Evolutionary conservation across 2,113 vertebrate species (phyloP).

Genomic region (Nesogale talazaci): DNA sequence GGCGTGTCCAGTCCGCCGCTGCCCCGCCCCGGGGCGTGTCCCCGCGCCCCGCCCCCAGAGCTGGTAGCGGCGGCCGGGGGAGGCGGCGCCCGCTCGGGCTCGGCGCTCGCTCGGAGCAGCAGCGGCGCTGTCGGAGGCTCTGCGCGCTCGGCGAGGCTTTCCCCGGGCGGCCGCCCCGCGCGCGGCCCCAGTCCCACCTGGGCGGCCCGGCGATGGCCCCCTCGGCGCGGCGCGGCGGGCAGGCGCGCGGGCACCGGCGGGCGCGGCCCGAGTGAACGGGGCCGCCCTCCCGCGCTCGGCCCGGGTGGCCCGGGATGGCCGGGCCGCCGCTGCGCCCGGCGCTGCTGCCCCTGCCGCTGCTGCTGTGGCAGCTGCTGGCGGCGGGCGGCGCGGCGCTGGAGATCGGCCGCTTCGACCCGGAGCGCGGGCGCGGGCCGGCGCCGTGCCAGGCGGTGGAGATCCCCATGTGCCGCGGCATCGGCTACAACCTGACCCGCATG

Average conservation of each 20-base stretch:
- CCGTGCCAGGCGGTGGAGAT: slow-evolving; percentile 96
- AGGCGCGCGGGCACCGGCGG: slow-evolving; percentile 90
- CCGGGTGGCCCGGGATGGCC: too few relatives aligned
- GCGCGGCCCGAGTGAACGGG: slow-evolving; percentile 76
- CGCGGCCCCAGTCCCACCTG: neutral
- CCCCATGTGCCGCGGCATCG: slow-evolving; percentile 98
- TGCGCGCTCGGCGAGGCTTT: neutral
- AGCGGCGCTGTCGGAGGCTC: neutral
- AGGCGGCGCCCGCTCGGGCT: slow-evolving; percentile 42
- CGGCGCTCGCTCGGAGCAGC: neutral
- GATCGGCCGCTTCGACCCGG: slow-evolving; percentile 89
- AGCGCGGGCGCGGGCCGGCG: slow-evolving; percentile 90
- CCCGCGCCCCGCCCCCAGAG: slow-evolving; percentile 22
- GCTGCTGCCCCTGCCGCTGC: too few relatives aligned
- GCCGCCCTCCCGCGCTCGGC: too few relatives aligned
- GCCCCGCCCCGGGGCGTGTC: slow-evolving; percentile 57
- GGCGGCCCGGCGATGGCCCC: slow-evolving; percentile 84
- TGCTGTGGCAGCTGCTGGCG: too few relatives aligned
- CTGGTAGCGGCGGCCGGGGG: neutral
- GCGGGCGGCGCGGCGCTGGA: too few relatives aligned
- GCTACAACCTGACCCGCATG: slow-evolving; percentile 99
- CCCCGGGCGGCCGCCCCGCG: neutral
- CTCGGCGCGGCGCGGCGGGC: slow-evolving; percentile 88
- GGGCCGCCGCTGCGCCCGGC: too few relatives aligned
- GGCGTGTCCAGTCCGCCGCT: neutral